Evolutionary conservation across 2,888 invertebrate species (phyloP).

Genomic region (Synergus umbraculus): DNA sequence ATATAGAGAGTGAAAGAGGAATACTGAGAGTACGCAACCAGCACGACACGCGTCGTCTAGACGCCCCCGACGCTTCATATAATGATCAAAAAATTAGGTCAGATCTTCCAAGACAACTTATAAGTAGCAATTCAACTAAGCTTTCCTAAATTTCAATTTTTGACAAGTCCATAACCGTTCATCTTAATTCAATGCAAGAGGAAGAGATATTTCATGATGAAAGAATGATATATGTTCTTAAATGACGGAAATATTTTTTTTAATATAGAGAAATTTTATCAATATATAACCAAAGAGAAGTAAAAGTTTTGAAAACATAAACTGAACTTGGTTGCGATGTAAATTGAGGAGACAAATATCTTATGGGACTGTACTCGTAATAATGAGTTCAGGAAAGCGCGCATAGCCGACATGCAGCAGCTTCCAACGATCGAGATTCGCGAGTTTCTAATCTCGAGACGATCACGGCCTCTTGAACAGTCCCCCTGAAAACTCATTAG

Average conservation of each 20-base stretch:
- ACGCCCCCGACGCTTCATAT: constrained; percentile 25
- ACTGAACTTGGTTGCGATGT: background rate
- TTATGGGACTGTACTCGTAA: constrained; percentile 55
- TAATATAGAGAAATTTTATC: no score
- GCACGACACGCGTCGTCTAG: constrained; percentile 38
- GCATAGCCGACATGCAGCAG: constrained; percentile 54
- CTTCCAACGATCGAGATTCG: constrained; percentile 59
- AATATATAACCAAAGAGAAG: no score
- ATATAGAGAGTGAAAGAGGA: constrained; percentile 30
- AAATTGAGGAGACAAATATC: constrained; percentile 47
- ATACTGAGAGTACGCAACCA: constrained; percentile 30
- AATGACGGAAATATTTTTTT: no score
- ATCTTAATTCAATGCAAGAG: background rate
- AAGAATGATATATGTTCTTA: background rate
- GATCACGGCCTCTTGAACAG: constrained; percentile 48
- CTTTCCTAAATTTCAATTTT: background rate
- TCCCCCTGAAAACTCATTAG: constrained; percentile 60
- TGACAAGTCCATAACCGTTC: background rate
- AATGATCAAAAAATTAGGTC: constrained; percentile 31
- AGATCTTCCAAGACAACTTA: constrained; percentile 12
- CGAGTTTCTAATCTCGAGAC: constrained; percentile 58
- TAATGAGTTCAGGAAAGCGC: constrained; percentile 60
- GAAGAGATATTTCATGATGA: background rate
- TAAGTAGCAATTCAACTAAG: background rate
- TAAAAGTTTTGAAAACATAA: background rate